Conservation (phyloP, 2,797 vertebrate species). For the Harpagifer antarcticus region DNA sequence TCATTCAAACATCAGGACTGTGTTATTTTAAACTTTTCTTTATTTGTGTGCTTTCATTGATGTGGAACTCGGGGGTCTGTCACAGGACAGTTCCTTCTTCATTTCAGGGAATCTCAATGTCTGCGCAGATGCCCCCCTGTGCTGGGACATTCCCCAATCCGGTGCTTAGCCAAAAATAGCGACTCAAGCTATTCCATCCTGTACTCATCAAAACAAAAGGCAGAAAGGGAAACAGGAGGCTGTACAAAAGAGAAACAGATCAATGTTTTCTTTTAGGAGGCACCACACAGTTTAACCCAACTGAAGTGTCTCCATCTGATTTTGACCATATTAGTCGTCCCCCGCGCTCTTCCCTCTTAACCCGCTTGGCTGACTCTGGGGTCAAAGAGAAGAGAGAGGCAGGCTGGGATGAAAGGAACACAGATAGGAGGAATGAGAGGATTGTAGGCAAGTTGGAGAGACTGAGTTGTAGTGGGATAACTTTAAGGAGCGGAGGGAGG, state of each 20-base stretch:
- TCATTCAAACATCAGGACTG: constrained; percentile 52
- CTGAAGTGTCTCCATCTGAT: constrained; percentile 61
- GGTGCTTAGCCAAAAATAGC: constrained; percentile 3
- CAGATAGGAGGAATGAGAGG: constrained; percentile 55
- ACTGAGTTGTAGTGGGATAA: constrained; percentile 53
- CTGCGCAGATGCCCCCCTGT: neutral
- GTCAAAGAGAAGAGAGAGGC: constrained; percentile 29
- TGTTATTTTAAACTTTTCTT: constrained; percentile 51
- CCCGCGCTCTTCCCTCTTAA: constrained; percentile 35
- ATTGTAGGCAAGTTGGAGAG: constrained; percentile 50
- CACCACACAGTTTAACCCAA: constrained; percentile 47
- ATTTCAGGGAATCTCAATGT: constrained; percentile 46
- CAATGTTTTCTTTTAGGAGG: neutral
- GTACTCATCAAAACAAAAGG: neutral
- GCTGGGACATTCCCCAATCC: constrained; percentile 4
- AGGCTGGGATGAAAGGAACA: constrained; percentile 25
- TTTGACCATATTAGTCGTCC: constrained; percentile 77
- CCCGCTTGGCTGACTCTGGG: constrained; percentile 42
- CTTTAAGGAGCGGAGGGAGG: constrained; percentile 65
- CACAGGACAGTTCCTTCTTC: constrained; percentile 57
- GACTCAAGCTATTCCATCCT: neutral
- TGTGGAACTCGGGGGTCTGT: constrained; percentile 37
- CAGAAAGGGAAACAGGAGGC: neutral
- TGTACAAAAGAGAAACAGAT: neutral
- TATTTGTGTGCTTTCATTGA: constrained; percentile 51